Evolutionary conservation across 2,888 invertebrate genomes (phyloP).

Genomic region (Thyatira batis): DNA sequence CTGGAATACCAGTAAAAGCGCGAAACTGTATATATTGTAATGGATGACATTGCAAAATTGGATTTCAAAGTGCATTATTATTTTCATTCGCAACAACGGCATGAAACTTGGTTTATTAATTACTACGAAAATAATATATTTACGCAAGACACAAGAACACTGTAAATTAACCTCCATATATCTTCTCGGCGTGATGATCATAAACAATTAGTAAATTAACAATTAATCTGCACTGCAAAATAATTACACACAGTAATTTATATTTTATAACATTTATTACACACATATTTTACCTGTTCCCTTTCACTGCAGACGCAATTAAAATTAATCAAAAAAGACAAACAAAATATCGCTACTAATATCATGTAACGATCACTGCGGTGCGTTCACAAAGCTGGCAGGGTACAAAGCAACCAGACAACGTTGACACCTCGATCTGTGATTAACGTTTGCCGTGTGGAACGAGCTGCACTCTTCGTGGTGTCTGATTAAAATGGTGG

Average conservation of each 20-base stretch:
- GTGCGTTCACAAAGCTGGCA: neutral
- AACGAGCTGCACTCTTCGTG: slow-evolving; percentile 3
- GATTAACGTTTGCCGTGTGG: neutral
- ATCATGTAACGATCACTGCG: slow-evolving; percentile 4
- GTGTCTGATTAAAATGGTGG: slow-evolving; percentile 36
- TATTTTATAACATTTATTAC: slow-evolving; percentile 5
- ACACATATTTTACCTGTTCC: slow-evolving; percentile 43
- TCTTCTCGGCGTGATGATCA: neutral
- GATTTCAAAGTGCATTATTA: slow-evolving; percentile 22
- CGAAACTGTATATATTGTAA: too few relatives aligned
- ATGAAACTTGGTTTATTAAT: slow-evolving; percentile 14
- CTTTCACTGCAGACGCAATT: slow-evolving; percentile 57
- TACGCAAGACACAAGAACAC: neutral
- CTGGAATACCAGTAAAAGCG: too few relatives aligned
- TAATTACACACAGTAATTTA: slow-evolving; percentile 3
- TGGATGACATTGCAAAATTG: too few relatives aligned
- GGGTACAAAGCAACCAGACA: slow-evolving; percentile 1
- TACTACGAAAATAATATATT: slow-evolving; percentile 1
- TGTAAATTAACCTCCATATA: neutral
- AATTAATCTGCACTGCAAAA: slow-evolving; percentile 3
- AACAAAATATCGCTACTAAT: slow-evolving; percentile 23
- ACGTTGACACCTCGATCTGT: neutral
- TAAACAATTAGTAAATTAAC: neutral
- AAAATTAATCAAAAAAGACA: slow-evolving; percentile 50
- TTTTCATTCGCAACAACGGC: slow-evolving; percentile 18